phyloP scores from a whole-genome alignment of 2,113 vertebrate species.

The Campylomormyrus tamandua region DNA sequence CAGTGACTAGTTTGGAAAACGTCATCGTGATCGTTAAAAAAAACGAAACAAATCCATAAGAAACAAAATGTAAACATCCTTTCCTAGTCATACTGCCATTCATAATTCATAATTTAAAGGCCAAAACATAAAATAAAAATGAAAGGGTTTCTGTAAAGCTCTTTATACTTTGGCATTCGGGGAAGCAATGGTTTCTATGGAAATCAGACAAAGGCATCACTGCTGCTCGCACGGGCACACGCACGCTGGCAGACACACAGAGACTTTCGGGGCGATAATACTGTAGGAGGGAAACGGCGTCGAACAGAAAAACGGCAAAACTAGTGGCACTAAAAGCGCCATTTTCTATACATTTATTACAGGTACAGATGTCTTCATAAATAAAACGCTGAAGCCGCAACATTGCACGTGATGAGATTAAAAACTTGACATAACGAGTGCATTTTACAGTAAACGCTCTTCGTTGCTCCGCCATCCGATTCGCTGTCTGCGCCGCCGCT shows the following conservation, averaged over 20 bases:
- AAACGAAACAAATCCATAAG: slow-evolving; percentile 1
- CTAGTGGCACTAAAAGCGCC: slow-evolving; percentile 81
- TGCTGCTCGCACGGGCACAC: neutral
- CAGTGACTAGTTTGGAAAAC: neutral
- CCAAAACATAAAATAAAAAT: slow-evolving; percentile 39
- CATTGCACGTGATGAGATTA: slow-evolving; percentile 96
- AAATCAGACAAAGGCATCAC: slow-evolving; percentile 1
- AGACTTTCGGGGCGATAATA: slow-evolving; percentile 60
- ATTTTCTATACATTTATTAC: slow-evolving; percentile 98
- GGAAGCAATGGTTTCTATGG: slow-evolving; percentile 33
- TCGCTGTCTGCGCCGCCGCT: slow-evolving; percentile 37
- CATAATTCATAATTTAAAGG: slow-evolving; percentile 36
- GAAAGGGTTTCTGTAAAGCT: slow-evolving; percentile 43
- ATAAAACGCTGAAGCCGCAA: slow-evolving; percentile 99
- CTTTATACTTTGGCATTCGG: slow-evolving; percentile 62
- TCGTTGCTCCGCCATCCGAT: slow-evolving; percentile 56
- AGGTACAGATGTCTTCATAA: slow-evolving; percentile 97
- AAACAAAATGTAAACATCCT: slow-evolving; percentile 53
- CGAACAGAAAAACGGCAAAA: slow-evolving; percentile 79
- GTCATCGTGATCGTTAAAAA: neutral
- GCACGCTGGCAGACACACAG: slow-evolving; percentile 25
- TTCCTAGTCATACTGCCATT: slow-evolving; percentile 24
- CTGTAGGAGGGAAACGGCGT: slow-evolving; percentile 60
- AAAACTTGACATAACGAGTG: slow-evolving; percentile 80
- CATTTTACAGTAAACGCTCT: slow-evolving; percentile 85